phyloP scores from a whole-genome alignment of 2,888 invertebrate genomes.

The Teinopalpus imperialis region DNA sequence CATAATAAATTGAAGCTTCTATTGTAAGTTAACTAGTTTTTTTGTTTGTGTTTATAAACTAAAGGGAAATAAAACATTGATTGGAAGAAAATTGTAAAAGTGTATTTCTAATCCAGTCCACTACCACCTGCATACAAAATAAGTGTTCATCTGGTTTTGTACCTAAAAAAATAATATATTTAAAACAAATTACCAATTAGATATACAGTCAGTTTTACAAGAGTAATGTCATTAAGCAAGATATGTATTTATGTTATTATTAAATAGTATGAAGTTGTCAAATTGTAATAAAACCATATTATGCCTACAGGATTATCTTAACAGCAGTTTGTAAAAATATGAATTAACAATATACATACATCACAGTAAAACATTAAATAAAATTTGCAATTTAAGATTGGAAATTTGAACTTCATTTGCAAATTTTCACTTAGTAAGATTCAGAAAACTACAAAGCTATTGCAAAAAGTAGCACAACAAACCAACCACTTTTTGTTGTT shows the following conservation, averaged over 20 bases:
- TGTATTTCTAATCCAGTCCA: constrained; percentile 60
- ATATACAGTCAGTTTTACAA: constrained; percentile 27
- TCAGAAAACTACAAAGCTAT: too few relatives aligned
- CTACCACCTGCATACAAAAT: constrained; percentile 63
- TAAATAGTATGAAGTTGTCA: not conserved
- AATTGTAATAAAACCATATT: constrained; percentile 2
- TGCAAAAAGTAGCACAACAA: constrained; percentile 4
- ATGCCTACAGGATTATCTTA: not conserved
- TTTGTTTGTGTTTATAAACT: too few relatives aligned
- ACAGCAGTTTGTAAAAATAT: constrained; percentile 6
- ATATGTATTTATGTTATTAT: constrained; percentile 11
- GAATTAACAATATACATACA: not conserved
- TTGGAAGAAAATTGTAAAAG: constrained; percentile 44
- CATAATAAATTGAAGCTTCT: too few relatives aligned
- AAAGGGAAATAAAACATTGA: constrained; percentile 34
- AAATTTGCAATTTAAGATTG: too few relatives aligned
- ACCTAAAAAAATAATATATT: constrained; percentile 53
- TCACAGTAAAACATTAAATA: constrained; percentile 32
- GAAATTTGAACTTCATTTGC: too few relatives aligned
- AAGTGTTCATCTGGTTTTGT: constrained; percentile 56
- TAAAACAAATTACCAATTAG: constrained; percentile 41
- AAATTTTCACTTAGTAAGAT: too few relatives aligned
- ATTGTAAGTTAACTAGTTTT: too few relatives aligned
- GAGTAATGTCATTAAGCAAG: constrained; percentile 9
- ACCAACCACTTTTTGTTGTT: constrained; percentile 14